These are phyloP conservation scores for Brachypodius melanocephalos DNA, from an alignment of 2,113 vertebrate species.

Conservation along the genomic window DNA sequence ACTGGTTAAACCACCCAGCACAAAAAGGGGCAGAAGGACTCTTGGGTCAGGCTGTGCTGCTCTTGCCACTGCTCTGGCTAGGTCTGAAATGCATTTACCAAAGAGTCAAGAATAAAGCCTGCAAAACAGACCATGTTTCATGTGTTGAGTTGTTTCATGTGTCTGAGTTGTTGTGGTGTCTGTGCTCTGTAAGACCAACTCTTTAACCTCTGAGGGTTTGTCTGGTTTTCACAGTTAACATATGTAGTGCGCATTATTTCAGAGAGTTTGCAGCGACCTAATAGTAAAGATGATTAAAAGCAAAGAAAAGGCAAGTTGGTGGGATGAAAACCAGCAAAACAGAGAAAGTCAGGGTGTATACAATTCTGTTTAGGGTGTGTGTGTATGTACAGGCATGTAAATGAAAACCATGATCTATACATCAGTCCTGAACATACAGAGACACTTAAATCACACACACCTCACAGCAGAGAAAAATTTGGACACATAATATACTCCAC, in stretches of 20 bases:
- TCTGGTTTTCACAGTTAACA: background rate
- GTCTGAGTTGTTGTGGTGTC: background rate
- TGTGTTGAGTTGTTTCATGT: background rate
- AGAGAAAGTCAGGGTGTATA: background rate
- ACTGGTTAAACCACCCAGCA: background rate
- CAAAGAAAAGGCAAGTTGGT: background rate
- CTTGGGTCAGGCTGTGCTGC: background rate
- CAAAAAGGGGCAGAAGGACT: background rate
- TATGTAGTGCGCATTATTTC: accelerated
- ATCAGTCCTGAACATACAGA: background rate
- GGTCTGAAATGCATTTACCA: background rate
- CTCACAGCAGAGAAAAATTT: background rate
- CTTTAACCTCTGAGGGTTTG: background rate
- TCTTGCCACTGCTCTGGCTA: background rate
- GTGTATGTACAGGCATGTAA: accelerated
- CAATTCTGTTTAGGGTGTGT: background rate
- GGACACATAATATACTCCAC: background rate
- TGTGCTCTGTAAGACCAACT: background rate
- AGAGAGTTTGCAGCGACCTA: background rate
- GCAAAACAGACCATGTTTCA: accelerated
- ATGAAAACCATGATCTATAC: background rate
- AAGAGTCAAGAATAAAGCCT: background rate
- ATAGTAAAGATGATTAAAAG: background rate
- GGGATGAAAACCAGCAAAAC: background rate
- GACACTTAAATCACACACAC: background rate